Evolutionary conservation across 2,113 vertebrate species (phyloP), one percentile per base, ranked within the genome.

Genomic region (Platichthys stellatus): DNA sequence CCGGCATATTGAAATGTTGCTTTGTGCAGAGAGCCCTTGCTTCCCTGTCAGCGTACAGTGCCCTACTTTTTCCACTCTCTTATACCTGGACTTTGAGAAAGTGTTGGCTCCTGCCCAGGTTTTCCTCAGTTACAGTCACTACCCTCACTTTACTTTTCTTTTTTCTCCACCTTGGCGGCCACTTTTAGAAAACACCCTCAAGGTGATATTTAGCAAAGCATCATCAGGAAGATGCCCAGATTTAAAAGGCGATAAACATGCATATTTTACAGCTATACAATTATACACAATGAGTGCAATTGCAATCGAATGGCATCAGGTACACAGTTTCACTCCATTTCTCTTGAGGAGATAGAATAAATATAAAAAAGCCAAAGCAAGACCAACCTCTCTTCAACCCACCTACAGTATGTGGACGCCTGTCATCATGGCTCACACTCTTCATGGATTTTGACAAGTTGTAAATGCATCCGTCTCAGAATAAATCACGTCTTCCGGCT

Each of bases 11-110:
- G 38, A 69, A 88, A 78, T 76, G 57, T 26, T 67, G 86, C 78
- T 83, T 69, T 78, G 70, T 78, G 65, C 76, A 57, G 75, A 76
- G 35, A 74, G 69, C 67, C 35, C 66, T 79, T 59, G 35, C 67
- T 63, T 63, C 67, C 64, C 40, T 70, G 79, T 86, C 80, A 80
- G 72, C 85, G 75, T 66, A 56, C 49, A 61, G 63, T 89, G 80
- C 62, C 80, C 86, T 74, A 76, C 53, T 86, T 87, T 88, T 64
- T 74, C 83, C 56, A 28, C n/a, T 54, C 45, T 38, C 63, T 54
- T 63, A 61, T 79, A 90, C 76, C 72, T 86, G 63, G 53, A 57
- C 40, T 18, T 49, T 6, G 15, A 14, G n/a, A 65, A 77, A 72
- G 28, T 59, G 35, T 80, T 80, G 63, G 59, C 61, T 72, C 64